Conservation (phyloP, 92 coral and sea anemone genomes). For the Parazoanthus atlanticus region DNA sequence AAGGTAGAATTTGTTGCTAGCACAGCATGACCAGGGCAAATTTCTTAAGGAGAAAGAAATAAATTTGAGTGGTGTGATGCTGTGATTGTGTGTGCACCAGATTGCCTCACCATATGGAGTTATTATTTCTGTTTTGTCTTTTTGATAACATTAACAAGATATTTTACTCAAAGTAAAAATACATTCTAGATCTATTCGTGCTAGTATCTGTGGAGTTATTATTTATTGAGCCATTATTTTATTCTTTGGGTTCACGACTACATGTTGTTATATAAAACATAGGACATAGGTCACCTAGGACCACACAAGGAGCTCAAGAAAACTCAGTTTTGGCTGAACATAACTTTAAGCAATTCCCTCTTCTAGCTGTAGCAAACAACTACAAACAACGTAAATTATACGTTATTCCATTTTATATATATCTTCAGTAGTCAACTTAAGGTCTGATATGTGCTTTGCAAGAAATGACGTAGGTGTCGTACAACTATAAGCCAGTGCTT, state of each 20-base stretch:
- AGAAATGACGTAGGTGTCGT: neutral
- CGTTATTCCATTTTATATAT: neutral
- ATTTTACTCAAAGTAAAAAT: neutral
- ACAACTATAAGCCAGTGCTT: neutral
- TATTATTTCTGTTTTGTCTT: neutral
- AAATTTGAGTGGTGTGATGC: conserved; percentile 6
- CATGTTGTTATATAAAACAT: neutral
- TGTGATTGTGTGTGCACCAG: neutral
- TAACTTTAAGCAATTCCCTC: neutral
- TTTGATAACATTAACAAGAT: neutral
- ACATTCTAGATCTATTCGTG: neutral
- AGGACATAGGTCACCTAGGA: neutral
- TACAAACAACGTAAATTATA: neutral
- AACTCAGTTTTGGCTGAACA: neutral
- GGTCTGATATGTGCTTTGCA: neutral
- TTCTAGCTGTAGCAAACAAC: neutral
- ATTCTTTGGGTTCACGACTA: neutral
- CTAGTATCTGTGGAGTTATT: neutral
- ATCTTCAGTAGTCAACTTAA: neutral
- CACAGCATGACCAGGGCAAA: conserved; percentile 24
- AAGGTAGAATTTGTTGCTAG: conserved; percentile 1
- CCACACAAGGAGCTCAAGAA: conserved; percentile 10
- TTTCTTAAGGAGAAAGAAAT: conserved; percentile 20
- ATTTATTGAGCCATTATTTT: neutral
- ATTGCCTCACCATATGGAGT: conserved; percentile 11